Evolutionary conservation across 2,797 vertebrate genomes (phyloP).

Genomic region (Acipenser oxyrinchus): DNA sequence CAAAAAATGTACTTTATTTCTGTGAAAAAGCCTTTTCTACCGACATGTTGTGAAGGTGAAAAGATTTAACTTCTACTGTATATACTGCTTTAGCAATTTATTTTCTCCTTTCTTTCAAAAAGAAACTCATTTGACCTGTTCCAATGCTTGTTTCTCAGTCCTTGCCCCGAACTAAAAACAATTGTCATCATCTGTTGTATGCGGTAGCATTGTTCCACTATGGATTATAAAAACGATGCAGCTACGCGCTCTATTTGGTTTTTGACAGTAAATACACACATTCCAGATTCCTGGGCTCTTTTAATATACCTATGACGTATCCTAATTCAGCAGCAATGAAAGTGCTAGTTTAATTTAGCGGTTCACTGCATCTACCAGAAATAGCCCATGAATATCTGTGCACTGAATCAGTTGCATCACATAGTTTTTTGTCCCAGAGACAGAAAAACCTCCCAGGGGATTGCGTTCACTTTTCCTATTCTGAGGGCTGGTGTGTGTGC

Average conservation of each 20-base stretch:
- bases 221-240: too few relatives aligned
- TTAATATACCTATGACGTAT: slow-evolving; percentile 22
- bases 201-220: slow-evolving; percentile 29
- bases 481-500: background rate
- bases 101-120: slow-evolving; percentile 27
- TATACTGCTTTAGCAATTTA: slow-evolving; percentile 13
- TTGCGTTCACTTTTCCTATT: background rate
- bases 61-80: too few relatives aligned
- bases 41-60: too few relatives aligned
- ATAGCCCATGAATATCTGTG: slow-evolving; percentile 26
- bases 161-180: slow-evolving; percentile 36
- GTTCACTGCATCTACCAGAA: slow-evolving; percentile 27
- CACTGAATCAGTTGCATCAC: slow-evolving; percentile 19
- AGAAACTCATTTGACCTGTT: slow-evolving; percentile 16
- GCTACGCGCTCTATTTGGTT: too few relatives aligned
- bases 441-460: background rate
- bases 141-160: slow-evolving; percentile 27
- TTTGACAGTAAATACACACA: slow-evolving; percentile 2
- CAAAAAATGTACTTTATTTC: too few relatives aligned
- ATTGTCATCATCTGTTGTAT: slow-evolving; percentile 35
- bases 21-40: too few relatives aligned
- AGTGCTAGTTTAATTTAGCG: slow-evolving; percentile 31
- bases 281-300: slow-evolving; percentile 20
- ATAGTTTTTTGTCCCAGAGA: background rate
- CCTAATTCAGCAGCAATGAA: slow-evolving; percentile 24